A percentile compares a stretch with the other conserved stretches of the same genome.
These are phyloP conservation scores for Mamestra brassicae DNA, from an alignment of 2,888 invertebrate genomes.

Conservation along the genomic window DNA sequence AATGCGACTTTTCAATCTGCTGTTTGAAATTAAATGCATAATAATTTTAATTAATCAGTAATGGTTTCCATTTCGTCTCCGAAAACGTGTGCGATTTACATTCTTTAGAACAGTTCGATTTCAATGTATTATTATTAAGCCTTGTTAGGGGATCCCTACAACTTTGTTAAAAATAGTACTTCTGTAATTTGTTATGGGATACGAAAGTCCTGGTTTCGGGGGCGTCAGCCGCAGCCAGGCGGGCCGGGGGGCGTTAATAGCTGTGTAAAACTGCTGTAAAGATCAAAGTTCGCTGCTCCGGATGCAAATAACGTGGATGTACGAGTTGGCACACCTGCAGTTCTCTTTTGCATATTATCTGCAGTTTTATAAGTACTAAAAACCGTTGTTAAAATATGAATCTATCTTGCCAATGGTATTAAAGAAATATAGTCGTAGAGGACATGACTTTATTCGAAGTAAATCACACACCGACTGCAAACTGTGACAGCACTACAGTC, in stretches of 20 bases:
- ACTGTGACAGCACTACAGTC: background rate
- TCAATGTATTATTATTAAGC: background rate
- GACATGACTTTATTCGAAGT: background rate
- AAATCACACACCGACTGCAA: too few relatives aligned
- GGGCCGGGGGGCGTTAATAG: conserved; percentile 26
- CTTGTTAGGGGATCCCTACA: background rate
- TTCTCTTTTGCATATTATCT: conserved; percentile 20
- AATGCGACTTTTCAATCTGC: too few relatives aligned
- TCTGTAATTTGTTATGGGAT: background rate
- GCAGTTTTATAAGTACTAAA: conserved; percentile 20
- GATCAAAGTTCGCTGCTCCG: conserved; percentile 62
- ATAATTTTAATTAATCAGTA: background rate
- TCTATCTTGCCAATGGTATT: background rate
- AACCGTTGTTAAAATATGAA: conserved; percentile 4
- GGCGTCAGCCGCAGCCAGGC: background rate
- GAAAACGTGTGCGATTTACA: background rate
- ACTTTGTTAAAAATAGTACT: conserved; percentile 6
- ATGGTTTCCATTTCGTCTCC: background rate
- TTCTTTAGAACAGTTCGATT: background rate
- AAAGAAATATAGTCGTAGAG: background rate
- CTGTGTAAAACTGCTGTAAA: conserved; percentile 49
- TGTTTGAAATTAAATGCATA: background rate
- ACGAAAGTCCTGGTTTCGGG: background rate
- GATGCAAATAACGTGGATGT: conserved; percentile 38
- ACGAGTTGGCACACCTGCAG: conserved; percentile 30